Conservation (phyloP, 2,888 invertebrate genomes). For the Lymantria monacha region DNA sequence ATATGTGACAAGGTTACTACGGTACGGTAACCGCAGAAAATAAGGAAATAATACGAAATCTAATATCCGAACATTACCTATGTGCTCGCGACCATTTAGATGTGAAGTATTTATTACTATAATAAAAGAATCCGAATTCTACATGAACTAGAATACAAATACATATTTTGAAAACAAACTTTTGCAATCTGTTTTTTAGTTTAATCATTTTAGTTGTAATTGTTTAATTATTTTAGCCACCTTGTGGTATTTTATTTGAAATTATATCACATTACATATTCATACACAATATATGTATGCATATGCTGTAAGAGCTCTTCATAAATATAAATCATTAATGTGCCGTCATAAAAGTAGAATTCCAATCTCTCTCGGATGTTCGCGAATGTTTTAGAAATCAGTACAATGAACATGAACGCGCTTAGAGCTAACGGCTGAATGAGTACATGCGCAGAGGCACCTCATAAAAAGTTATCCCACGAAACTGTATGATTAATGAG, state of each 20-base stretch:
- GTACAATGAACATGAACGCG: constrained; percentile 56
- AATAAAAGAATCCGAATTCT: too few relatives aligned
- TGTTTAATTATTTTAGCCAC: constrained; percentile 24
- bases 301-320: constrained; percentile 15
- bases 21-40: constrained; percentile 13
- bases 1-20: constrained; percentile 7
- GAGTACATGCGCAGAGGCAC: constrained; percentile 32
- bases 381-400: constrained; percentile 63
- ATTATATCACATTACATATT: not conserved
- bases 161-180: too few relatives aligned
- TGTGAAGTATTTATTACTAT: too few relatives aligned
- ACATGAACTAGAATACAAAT: too few relatives aligned
- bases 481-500: constrained; percentile 58
- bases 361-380: constrained; percentile 64
- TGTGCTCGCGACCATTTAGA: too few relatives aligned
- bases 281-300: constrained; percentile 6
- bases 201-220: constrained; percentile 13
- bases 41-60: constrained; percentile 23
- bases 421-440: constrained; percentile 45
- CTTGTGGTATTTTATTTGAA: not conserved
- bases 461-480: constrained; percentile 47
- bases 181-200: not conserved
- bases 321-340: constrained; percentile 30
- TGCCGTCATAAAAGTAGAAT: constrained; percentile 55
- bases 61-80: not conserved